Evolutionary conservation across 2,888 invertebrate genomes (phyloP), one percentile per base, ranked within the genome.

Genomic region (Pycnomerus fuliginosus): DNA sequence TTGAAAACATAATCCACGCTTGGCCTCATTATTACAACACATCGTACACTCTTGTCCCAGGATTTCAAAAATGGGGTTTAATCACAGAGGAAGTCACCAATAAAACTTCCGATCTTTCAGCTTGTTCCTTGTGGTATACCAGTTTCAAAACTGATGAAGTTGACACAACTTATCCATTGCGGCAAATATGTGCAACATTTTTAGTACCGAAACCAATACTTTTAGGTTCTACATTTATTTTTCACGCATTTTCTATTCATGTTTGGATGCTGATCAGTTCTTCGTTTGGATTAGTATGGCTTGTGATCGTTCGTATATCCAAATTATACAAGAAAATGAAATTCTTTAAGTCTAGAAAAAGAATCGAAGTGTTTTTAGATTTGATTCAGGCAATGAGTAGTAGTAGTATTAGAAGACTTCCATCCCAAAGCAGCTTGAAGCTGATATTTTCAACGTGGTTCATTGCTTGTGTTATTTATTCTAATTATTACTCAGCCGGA

Each of bases 151-250:
- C 14, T 12, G 14, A 25, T 10, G 11, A 25, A 7, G 11, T 46
- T 2, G 46, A 46, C 13, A 8, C 40, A 12, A 36, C 32, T 2
- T 46, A 32, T 15, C 46, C 46, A 8, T 24, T 46, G 11, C 7
- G n/a, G 8, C 46, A 46, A 32, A 23, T 37, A 2, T 58, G 58
- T 25, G 37, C 36, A 4, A 56, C 56, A 2, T 55, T 56, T 41
- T 22, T 56, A 17, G 56, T 58, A 27, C 53, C 50, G 1, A 52
- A 55, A 41, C 53, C 56, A 1, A 37, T 42, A 13, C 12, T 49
- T 1, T 25, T 48, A 5, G 36, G 36, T 25, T 37, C 30, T 1
- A 51, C 48, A 3, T 55, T 56, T 23, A 34, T 55, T 10, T 48
- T 44, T 13, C 48, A 51, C 28, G 46, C 56, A 5, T 46, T 53